Evolutionary conservation across 1,140 invertebrate genomes (phyloP).

Genomic region (Drosophila triauraria): DNA sequence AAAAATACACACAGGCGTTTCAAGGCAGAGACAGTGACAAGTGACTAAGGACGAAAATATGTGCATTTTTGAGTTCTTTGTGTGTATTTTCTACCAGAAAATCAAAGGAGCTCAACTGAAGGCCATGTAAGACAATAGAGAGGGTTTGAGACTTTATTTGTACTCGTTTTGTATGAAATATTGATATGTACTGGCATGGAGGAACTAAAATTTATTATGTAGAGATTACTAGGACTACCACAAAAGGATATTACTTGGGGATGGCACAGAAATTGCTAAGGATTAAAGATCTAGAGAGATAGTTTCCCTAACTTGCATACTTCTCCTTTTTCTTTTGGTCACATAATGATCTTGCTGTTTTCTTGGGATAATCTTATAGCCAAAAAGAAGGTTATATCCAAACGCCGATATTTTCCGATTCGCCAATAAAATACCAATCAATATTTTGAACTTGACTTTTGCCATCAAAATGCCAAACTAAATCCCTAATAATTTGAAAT

Average conservation of each 20-base stretch:
- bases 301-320: too few relatives aligned
- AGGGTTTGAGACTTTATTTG: neutral
- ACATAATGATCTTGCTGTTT: too few relatives aligned
- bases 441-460: too few relatives aligned
- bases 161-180: neutral
- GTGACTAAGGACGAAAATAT: conserved; percentile 1
- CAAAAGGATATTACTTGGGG: neutral
- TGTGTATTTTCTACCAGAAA: neutral
- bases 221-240: neutral
- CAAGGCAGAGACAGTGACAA: conserved; percentile 17
- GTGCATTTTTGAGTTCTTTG: neutral
- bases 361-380: too few relatives aligned
- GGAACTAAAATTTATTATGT: neutral
- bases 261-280: too few relatives aligned
- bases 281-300: too few relatives aligned
- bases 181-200: too few relatives aligned
- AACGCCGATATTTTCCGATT: too few relatives aligned
- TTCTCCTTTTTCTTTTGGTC: neutral
- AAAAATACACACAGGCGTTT: conserved; percentile 25
- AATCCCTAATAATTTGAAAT: neutral
- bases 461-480: neutral
- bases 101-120: neutral
- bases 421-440: too few relatives aligned
- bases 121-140: neutral
- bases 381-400: too few relatives aligned